Percentiles rank a stretch among this genome's conserved stretches.
Conservation (phyloP, 2,888 invertebrate species). For the Mongoloraphidia duomilia region DNA sequence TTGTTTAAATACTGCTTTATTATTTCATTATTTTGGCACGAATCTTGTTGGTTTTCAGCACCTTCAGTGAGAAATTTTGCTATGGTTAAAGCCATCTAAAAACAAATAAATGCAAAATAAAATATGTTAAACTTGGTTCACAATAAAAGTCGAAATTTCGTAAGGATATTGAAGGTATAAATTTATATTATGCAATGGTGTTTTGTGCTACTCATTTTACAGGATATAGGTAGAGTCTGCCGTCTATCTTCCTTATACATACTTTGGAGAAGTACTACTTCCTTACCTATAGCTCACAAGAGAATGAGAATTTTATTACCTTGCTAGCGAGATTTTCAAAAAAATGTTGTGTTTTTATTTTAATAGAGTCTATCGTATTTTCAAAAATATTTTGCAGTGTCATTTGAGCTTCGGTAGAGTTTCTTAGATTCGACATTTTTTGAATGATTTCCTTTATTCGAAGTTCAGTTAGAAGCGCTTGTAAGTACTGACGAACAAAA, state of each 20-base stretch:
- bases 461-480: constrained; percentile 72
- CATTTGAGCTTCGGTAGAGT: constrained; percentile 61
- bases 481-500: constrained; percentile 76
- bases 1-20: constrained; percentile 85
- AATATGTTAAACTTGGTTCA: too few species aligned
- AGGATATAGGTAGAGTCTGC: too few species aligned
- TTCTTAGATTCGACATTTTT: constrained; percentile 55
- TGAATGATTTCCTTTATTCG: constrained; percentile 64
- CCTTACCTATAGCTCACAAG: too few species aligned
- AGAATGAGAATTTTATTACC: constrained; percentile 29
- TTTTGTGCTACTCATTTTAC: too few species aligned
- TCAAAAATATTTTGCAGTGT: constrained; percentile 72
- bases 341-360: constrained; percentile 75
- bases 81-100: constrained; percentile 64
- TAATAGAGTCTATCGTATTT: constrained; percentile 77
- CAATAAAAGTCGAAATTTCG: too few species aligned
- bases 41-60: constrained; percentile 63
- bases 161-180: too few species aligned
- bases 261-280: too few species aligned
- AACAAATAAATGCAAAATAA: constrained; percentile 11
- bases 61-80: constrained; percentile 65
- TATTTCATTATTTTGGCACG: constrained; percentile 69
- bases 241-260: too few species aligned
- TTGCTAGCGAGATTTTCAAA: constrained; percentile 70
- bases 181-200: too few species aligned